Conservation (phyloP, 2,888 invertebrate species). For the Euzetes globulus region DNA sequence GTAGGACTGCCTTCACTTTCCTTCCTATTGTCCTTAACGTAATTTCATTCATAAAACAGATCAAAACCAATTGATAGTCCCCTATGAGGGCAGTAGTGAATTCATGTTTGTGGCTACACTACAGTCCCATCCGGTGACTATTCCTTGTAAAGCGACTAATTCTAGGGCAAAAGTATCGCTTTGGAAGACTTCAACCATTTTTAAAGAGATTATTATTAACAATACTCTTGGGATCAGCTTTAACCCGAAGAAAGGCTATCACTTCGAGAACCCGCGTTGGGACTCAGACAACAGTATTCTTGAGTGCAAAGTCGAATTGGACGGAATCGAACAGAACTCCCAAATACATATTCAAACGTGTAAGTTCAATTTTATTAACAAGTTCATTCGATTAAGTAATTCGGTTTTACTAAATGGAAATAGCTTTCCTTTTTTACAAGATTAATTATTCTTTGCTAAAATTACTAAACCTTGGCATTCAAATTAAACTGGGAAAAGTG, state of each 20-base stretch:
- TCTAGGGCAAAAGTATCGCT: constrained; percentile 38
- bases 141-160: constrained; percentile 39
- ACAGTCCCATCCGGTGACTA: constrained; percentile 34
- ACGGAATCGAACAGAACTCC: constrained; percentile 29
- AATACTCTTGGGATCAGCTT: constrained; percentile 25
- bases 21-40: neutral
- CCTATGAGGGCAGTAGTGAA: constrained; percentile 29
- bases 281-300: constrained; percentile 39
- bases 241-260: constrained; percentile 31
- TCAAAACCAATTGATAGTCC: constrained; percentile 36
- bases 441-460: too few relatives aligned
- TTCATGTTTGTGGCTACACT: constrained; percentile 33
- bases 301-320: constrained; percentile 39
- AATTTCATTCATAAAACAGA: constrained; percentile 31
- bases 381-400: too few relatives aligned
- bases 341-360: constrained; percentile 32
- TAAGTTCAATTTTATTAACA: too few relatives aligned
- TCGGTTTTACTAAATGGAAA: too few relatives aligned
- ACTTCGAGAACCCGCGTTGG: constrained; percentile 38
- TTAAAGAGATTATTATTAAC: constrained; percentile 13
- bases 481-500: too few relatives aligned
- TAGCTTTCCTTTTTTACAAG: too few relatives aligned
- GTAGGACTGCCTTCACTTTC: constrained; percentile 25
- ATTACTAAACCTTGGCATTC: too few relatives aligned
- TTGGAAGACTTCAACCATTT: constrained; percentile 32